These are phyloP conservation scores for Nymphalis urticae DNA, from an alignment of 2,888 invertebrate genomes.

Conservation along the genomic window DNA sequence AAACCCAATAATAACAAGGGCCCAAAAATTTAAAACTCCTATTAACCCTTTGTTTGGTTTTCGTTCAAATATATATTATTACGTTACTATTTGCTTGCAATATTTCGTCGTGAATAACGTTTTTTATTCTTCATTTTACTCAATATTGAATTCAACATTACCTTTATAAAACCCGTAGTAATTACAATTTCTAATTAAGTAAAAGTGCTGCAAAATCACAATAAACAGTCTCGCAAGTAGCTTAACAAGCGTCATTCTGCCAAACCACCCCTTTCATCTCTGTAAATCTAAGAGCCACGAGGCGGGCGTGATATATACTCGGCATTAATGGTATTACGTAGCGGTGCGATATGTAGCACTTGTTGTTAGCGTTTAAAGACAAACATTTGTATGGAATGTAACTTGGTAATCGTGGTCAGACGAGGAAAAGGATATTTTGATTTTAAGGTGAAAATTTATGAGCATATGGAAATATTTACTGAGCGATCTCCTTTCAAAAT, in stretches of 20 bases:
- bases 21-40: too few relatives aligned
- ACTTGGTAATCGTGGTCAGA: constrained; percentile 18
- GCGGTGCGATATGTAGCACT: constrained; percentile 57
- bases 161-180: background rate
- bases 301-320: constrained; percentile 62
- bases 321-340: constrained; percentile 71
- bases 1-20: too few relatives aligned
- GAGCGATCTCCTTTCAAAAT: background rate
- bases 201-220: constrained; percentile 7
- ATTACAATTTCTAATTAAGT: constrained; percentile 6
- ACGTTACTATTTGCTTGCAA: too few relatives aligned
- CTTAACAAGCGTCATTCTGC: constrained; percentile 21
- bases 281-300: constrained; percentile 36
- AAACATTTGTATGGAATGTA: constrained; percentile 28
- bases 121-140: background rate
- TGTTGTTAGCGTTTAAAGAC: constrained; percentile 44
- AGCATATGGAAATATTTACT: background rate
- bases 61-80: too few relatives aligned
- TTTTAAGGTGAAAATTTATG: constrained; percentile 8
- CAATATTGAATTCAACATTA: background rate
- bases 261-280: constrained; percentile 33
- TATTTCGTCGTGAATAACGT: too few relatives aligned
- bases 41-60: too few relatives aligned
- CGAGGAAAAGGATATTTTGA: constrained; percentile 29
- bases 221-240: constrained; percentile 14